Evolutionary conservation across 37 sponge, comb jelly and placozoan genomes (phyloP).

Genomic region (Geodia barretti): DNA sequence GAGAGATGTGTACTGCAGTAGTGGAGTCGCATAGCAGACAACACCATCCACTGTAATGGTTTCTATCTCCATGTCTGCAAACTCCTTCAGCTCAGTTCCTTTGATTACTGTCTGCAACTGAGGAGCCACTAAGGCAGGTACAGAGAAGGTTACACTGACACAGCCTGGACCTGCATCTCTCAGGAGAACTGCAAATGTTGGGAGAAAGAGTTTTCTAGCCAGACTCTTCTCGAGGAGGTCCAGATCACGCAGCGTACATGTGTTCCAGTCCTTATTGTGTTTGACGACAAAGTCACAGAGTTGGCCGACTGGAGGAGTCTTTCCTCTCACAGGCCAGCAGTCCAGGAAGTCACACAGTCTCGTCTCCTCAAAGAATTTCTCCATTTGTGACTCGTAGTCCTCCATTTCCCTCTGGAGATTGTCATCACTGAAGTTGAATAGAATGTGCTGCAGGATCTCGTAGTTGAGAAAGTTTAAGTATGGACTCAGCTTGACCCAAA

Average conservation of each 20-base stretch:
- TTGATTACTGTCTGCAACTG: too few relatives aligned
- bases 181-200: not conserved
- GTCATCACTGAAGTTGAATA: not conserved
- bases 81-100: too few relatives aligned
- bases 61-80: too few relatives aligned
- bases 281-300: not conserved
- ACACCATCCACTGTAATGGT: too few relatives aligned
- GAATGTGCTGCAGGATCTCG: not conserved
- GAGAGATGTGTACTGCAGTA: too few relatives aligned
- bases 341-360: not conserved
- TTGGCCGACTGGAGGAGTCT: not conserved
- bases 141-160: not conserved
- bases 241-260: not conserved
- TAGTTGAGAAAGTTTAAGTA: not conserved
- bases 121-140: too few relatives aligned
- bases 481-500: not conserved
- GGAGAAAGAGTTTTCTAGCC: not conserved
- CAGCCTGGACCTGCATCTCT: not conserved
- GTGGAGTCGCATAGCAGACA: too few relatives aligned
- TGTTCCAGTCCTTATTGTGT: not conserved
- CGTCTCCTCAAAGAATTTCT: not conserved
- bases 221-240: not conserved
- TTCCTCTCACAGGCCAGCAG: constrained; percentile 2
- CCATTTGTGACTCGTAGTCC: not conserved
- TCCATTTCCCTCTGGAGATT: not conserved